Percentiles rank a stretch among this genome's conserved stretches.
Conservation (phyloP, 1,140 invertebrate species). For the Melanaphis sacchari region DNA sequence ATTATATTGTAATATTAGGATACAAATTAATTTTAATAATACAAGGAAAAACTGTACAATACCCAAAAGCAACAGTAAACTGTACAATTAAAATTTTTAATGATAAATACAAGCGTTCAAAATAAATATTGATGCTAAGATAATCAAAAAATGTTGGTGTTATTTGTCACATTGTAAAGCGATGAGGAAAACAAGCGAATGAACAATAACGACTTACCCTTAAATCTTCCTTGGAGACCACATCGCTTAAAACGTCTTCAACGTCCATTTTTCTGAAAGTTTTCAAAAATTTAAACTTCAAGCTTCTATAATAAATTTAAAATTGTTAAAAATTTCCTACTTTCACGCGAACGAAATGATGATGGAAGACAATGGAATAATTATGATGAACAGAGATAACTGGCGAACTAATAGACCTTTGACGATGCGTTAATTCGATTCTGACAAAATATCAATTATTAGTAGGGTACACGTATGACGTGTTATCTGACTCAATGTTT, state of each 20-base stretch:
- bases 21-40: neutral
- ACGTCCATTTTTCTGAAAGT: constrained; percentile 21
- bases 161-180: too few relatives aligned
- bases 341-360: neutral
- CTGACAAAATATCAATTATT: neutral
- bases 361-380: neutral
- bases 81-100: neutral
- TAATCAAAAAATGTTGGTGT: neutral
- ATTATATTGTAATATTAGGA: neutral
- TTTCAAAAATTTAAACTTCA: neutral
- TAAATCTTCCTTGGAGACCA: constrained; percentile 58
- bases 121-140: too few relatives aligned
- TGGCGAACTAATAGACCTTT: neutral
- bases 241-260: constrained; percentile 59
- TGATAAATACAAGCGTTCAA: too few relatives aligned
- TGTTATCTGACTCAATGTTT: neutral
- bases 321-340: neutral
- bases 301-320: neutral
- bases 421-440: neutral
- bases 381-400: neutral
- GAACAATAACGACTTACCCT: constrained; percentile 47
- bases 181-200: neutral
- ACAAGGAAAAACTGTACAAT: neutral
- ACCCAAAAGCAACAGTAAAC: too few relatives aligned
- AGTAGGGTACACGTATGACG: neutral